A percentile compares a stretch with the other conserved stretches of the same genome.
These are phyloP conservation scores for Drosophila mayri DNA, from an alignment of 1,140 invertebrate genomes.

Conservation along the genomic window DNA sequence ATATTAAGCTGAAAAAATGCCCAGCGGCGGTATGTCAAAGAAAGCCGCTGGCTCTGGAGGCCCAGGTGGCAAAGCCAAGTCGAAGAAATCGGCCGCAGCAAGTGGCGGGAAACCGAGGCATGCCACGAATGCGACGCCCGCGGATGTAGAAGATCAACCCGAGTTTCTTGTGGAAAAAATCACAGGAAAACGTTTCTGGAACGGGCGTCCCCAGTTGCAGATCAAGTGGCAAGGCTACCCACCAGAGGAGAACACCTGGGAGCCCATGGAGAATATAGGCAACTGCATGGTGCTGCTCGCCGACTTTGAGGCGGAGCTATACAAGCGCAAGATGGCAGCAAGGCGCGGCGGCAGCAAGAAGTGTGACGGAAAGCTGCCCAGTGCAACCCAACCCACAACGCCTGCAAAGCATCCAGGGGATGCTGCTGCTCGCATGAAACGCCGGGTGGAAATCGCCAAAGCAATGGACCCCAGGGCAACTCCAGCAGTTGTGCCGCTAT, in stretches of 20 bases:
- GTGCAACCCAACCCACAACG: too few relatives aligned
- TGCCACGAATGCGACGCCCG: background rate
- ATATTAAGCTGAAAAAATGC: background rate
- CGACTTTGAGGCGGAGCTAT: conserved; percentile 6
- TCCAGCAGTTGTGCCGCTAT: background rate
- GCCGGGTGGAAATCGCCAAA: background rate
- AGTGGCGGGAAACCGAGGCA: background rate
- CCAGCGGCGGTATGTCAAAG: background rate
- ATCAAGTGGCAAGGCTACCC: conserved; percentile 48
- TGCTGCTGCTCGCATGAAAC: background rate
- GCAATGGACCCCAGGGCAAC: background rate
- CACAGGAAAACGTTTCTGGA: conserved; percentile 24
- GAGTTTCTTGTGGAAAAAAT: conserved; percentile 47
- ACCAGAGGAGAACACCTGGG: conserved; percentile 42
- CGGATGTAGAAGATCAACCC: background rate
- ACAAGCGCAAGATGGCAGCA: too few relatives aligned
- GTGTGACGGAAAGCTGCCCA: too few relatives aligned
- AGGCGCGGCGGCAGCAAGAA: background rate
- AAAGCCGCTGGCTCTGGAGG: background rate
- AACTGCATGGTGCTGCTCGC: conserved; percentile 38
- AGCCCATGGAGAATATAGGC: conserved; percentile 44
- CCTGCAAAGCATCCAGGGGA: background rate
- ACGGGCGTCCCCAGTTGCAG: conserved; percentile 26
- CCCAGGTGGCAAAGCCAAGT: background rate
- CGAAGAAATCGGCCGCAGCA: background rate